Evolutionary conservation across 2,113 vertebrate species (phyloP), one percentile per base, ranked within the genome.

Genomic region (Geococcyx californianus): DNA sequence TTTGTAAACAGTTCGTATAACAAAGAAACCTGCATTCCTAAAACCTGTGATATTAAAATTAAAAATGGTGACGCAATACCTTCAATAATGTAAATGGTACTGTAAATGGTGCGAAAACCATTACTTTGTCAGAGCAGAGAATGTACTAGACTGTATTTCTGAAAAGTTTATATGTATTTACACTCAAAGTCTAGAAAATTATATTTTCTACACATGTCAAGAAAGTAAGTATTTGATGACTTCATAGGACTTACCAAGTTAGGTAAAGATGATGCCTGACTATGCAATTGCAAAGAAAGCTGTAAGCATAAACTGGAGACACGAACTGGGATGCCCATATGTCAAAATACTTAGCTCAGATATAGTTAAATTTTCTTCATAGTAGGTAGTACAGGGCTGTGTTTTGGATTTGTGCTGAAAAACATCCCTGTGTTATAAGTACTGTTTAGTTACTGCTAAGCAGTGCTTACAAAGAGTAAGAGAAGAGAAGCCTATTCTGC

Each of bases 391-490:
- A n/a, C 2, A 1, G 11, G 25, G 52, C 33, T 47, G 6, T 11
- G 9, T 12, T 88, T 66, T 47, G 14, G 13, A 49, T 13, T 13
- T 63, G 31, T 34, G 11, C 9, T 52, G 55, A n/a, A n/a, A n/a
- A n/a, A n/a, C n/a, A n/a, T n/a, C n/a, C n/a, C n/a, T n/a, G n/a
- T n/a, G n/a, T n/a, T n/a, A n/a, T n/a, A n/a, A n/a, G n/a, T n/a
- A n/a, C n/a, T n/a, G n/a, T n/a, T n/a, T n/a, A 1, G 4, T 4
- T 63, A 36, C 1, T 17, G 12, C 18, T 10, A 1, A 84, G 52
- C 34, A 76, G 20, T 3, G 38, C 26, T 49, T 54, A 11, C 56
- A 66, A 12, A 60, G 25, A 16, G 7, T 4, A 13, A 87, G n/a
- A n/a, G n/a, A n/a, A n/a, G n/a, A n/a, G n/a, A 45, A 73, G 49